Percentiles rank a stretch among this genome's conserved stretches.
These are phyloP conservation scores for Danaus plexippus DNA, from an alignment of 1,140 invertebrate genomes.

Conservation along the genomic window DNA sequence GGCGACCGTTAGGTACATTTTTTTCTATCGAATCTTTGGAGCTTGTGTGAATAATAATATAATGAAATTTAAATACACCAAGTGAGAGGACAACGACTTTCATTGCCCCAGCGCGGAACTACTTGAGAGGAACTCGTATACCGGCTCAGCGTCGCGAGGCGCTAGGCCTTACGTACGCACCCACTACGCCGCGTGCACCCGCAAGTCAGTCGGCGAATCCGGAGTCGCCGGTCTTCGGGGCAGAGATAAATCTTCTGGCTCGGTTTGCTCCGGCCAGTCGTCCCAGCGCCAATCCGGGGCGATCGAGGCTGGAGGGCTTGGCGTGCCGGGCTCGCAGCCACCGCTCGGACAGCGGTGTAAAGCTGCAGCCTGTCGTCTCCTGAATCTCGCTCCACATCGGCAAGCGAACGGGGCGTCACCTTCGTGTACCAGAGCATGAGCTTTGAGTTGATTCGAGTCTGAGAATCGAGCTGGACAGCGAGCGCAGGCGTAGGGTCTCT, in stretches of 20 bases:
- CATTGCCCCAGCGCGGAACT: slow-evolving; percentile 37
- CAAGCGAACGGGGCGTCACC: slow-evolving; percentile 92
- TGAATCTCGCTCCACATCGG: slow-evolving; percentile 83
- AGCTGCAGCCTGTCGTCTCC: slow-evolving; percentile 86
- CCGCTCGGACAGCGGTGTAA: slow-evolving; percentile 84
- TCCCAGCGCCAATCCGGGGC: slow-evolving; percentile 64
- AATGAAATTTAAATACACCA: slow-evolving; percentile 16
- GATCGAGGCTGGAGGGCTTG: slow-evolving; percentile 46
- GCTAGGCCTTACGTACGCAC: slow-evolving; percentile 36
- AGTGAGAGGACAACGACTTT: slow-evolving; percentile 20
- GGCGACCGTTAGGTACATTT: slow-evolving; percentile 29
- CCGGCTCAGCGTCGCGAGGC: slow-evolving; percentile 64
- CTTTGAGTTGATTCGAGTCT: slow-evolving; percentile 94
- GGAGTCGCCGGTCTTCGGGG: slow-evolving; percentile 59
- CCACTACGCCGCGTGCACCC: slow-evolving; percentile 62
- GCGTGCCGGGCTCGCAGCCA: slow-evolving; percentile 43
- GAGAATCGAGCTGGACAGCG: slow-evolving; percentile 92
- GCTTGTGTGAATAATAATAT: slow-evolving; percentile 15
- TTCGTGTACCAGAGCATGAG: slow-evolving; percentile 90
- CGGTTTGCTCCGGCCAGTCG: slow-evolving; percentile 84
- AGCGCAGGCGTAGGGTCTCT: slow-evolving; percentile 93
- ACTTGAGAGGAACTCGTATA: slow-evolving; percentile 73
- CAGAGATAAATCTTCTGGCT: slow-evolving; percentile 85
- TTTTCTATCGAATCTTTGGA: slow-evolving; percentile 11
- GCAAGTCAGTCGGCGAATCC: slow-evolving; percentile 61